These are phyloP conservation scores for Mantis religiosa DNA, from an alignment of 2,888 invertebrate genomes.

Conservation along the genomic window DNA sequence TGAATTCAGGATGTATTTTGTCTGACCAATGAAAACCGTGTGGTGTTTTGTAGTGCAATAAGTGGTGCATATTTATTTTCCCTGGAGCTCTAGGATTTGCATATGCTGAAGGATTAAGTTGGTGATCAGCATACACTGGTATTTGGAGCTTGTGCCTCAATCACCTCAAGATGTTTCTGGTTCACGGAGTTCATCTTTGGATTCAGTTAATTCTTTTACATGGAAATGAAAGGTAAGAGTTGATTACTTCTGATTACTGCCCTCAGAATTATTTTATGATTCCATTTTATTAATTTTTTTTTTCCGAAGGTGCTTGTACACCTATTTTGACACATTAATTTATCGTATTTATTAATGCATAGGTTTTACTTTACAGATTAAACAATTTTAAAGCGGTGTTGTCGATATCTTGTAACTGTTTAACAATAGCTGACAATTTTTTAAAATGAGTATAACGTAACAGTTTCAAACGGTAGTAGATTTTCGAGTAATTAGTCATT, in stretches of 20 bases:
- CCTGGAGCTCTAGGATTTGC: not conserved
- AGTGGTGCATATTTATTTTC: not conserved
- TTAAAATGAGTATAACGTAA: no score
- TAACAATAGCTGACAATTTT: no score
- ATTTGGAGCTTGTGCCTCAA: not conserved
- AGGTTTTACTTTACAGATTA: no score
- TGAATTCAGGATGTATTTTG: not conserved
- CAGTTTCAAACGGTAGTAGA: no score
- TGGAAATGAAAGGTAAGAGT: not conserved
- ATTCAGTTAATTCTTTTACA: not conserved
- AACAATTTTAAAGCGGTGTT: no score
- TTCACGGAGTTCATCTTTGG: not conserved
- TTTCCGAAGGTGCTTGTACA: no score
- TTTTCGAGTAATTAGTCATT: no score
- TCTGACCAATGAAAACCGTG: not conserved
- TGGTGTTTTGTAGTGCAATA: not conserved
- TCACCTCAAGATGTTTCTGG: not conserved
- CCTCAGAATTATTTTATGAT: no score
- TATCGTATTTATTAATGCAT: no score
- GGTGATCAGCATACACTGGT: not conserved
- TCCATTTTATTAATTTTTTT: no score
- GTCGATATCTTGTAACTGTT: no score
- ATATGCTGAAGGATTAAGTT: not conserved
- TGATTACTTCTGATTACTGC: not conserved
- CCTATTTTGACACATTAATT: no score